These are phyloP conservation scores for Microtus ochrogaster DNA, from an alignment of 2,113 vertebrate species.

Conservation along the genomic window DNA sequence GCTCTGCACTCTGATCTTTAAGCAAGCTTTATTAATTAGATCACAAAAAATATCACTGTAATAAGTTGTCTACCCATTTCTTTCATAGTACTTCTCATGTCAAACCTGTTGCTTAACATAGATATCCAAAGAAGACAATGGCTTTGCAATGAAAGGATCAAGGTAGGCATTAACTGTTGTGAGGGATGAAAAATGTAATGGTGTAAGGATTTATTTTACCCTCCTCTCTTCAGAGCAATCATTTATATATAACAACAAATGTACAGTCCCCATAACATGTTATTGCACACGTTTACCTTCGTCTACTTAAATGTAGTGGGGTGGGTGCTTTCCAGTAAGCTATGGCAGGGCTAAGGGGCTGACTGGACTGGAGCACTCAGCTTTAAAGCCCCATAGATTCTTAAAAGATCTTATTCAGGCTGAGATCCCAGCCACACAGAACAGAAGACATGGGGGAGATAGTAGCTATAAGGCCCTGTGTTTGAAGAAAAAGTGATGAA, in stretches of 20 bases:
- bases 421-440: neutral
- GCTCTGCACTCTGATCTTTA: too few species aligned
- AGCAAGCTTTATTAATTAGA: too few species aligned
- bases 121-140: neutral
- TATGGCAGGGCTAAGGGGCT: neutral
- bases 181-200: neutral
- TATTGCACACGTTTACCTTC: neutral
- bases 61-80: neutral
- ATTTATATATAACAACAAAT: neutral
- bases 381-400: neutral
- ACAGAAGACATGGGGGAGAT: neutral
- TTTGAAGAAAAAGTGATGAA: neutral
- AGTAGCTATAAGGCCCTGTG: neutral
- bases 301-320: neutral
- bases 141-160: conserved; percentile 12
- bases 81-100: conserved; percentile 30
- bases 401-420: neutral
- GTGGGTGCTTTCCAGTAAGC: neutral
- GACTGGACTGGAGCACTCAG: neutral
- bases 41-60: too few species aligned
- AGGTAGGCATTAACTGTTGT: neutral
- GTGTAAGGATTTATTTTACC: neutral
- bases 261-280: neutral
- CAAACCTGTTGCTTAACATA: neutral
- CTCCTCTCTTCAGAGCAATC: neutral